Evolutionary conservation across 2,888 invertebrate genomes (phyloP).

Genomic region (Myathropa florea): DNA sequence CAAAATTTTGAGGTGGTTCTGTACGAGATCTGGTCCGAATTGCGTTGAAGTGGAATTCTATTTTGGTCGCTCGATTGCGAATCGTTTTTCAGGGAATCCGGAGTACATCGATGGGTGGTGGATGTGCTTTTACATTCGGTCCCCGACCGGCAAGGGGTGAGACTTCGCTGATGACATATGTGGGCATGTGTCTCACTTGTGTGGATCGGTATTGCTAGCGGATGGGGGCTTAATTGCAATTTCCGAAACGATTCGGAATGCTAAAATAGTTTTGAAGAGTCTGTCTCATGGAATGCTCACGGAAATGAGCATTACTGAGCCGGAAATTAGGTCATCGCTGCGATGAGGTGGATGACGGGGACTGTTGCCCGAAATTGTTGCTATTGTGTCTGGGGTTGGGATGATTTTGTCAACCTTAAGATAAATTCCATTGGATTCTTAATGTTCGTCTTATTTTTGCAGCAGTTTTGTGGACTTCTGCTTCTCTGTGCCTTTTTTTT

Average conservation of each 20-base stretch:
- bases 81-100: background rate
- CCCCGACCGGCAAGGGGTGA: background rate
- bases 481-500: no score
- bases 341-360: background rate
- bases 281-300: background rate
- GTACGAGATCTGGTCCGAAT: background rate
- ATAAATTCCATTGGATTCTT: no score
- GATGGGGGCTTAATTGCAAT: background rate
- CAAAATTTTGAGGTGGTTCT: background rate
- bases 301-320: background rate
- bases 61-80: background rate
- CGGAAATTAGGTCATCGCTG: background rate
- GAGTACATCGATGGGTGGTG: background rate
- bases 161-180: background rate
- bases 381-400: background rate
- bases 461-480: no score
- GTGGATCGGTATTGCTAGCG: no score
- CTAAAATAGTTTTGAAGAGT: background rate
- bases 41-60: background rate
- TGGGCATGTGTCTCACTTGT: background rate
- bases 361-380: background rate
- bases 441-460: no score
- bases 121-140: background rate
- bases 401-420: background rate
- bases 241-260: background rate